Percentiles rank a stretch among this genome's conserved stretches.
Evolutionary conservation across 2,888 invertebrate species (phyloP).

Genomic region (Anaspis maculata): DNA sequence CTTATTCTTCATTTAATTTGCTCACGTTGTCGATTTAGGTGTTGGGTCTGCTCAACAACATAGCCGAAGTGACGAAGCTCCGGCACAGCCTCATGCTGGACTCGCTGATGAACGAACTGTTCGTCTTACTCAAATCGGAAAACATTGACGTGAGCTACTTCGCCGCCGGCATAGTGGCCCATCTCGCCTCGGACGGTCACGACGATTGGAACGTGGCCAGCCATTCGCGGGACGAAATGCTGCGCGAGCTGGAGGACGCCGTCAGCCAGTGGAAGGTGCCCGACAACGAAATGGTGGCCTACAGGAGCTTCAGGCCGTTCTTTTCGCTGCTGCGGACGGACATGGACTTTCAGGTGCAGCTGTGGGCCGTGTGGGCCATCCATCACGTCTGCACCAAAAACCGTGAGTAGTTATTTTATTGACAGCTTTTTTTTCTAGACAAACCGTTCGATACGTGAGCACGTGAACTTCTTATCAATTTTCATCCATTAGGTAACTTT

Average conservation of each 20-base stretch:
- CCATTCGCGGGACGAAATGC: constrained; percentile 35
- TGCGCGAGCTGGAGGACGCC: constrained; percentile 48
- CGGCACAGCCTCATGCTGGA: constrained; percentile 31
- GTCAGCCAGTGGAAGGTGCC: constrained; percentile 59
- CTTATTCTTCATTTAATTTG: too few relatives aligned
- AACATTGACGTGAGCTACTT: constrained; percentile 65
- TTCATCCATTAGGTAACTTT: too few relatives aligned
- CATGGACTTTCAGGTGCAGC: constrained; percentile 56
- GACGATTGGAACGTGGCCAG: constrained; percentile 43
- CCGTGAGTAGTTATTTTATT: constrained; percentile 42
- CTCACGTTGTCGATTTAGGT: too few relatives aligned
- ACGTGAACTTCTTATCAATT: too few relatives aligned
- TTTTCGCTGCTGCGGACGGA: constrained; percentile 53
- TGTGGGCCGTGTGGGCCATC: constrained; percentile 75
- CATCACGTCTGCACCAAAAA: constrained; percentile 70
- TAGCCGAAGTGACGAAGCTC: constrained; percentile 56
- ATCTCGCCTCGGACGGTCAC: constrained; percentile 54
- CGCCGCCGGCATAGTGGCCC: constrained; percentile 64
- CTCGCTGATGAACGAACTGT: constrained; percentile 26
- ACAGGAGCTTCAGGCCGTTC: constrained; percentile 64
- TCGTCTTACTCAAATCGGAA: constrained; percentile 42
- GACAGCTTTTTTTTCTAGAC: constrained; percentile 5
- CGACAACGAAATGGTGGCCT: constrained; percentile 67
- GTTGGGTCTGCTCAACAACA: constrained; percentile 59
- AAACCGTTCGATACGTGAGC: not conserved